A percentile compares a stretch with the other conserved stretches of the same genome.
phyloP scores from a whole-genome alignment of 2,113 vertebrate species.

The Epinephelus fuscoguttatus region DNA sequence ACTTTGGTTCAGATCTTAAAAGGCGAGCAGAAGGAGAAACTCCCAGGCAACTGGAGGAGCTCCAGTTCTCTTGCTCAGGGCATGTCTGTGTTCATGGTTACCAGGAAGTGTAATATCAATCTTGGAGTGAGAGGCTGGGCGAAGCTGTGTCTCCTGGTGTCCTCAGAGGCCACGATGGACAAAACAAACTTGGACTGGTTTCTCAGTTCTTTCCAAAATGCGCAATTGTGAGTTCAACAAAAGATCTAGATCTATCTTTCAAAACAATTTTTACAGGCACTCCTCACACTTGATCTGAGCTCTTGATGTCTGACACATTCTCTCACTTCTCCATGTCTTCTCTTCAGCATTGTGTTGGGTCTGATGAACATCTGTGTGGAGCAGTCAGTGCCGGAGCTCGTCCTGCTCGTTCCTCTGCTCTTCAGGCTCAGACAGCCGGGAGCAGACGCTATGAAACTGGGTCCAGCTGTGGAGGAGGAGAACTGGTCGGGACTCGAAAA shows the following conservation, averaged over 20 bases:
- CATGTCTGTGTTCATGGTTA: conserved; percentile 70
- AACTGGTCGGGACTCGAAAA: conserved; percentile 60
- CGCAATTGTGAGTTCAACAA: conserved; percentile 55
- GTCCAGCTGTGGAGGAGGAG: conserved; percentile 59
- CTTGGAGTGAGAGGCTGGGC: conserved; percentile 68
- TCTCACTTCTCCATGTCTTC: not conserved
- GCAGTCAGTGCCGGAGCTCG: conserved; percentile 47
- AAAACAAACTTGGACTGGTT: conserved; percentile 31
- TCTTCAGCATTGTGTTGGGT: conserved; percentile 63
- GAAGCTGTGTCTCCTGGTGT: conserved; percentile 73
- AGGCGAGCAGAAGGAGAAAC: not conserved
- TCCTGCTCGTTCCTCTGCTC: conserved; percentile 80
- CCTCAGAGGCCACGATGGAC: conserved; percentile 38
- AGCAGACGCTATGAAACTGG: conserved; percentile 32
- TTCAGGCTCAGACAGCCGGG: conserved; percentile 49
- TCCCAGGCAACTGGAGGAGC: not conserved
- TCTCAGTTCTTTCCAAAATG: rapidly evolving
- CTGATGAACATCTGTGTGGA: conserved; percentile 70
- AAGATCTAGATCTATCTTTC: not conserved
- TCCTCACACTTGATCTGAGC: not conserved
- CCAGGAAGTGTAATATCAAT: rapidly evolving
- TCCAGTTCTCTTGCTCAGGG: conserved; percentile 55
- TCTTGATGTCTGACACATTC: not conserved
- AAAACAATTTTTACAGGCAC: not conserved
- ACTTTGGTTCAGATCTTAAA: conserved; percentile 66